A percentile compares a stretch with the other conserved stretches of the same genome.
These are phyloP conservation scores for Motacilla tschutschensis DNA, from an alignment of 2,113 vertebrate genomes.

Conservation along the genomic window DNA sequence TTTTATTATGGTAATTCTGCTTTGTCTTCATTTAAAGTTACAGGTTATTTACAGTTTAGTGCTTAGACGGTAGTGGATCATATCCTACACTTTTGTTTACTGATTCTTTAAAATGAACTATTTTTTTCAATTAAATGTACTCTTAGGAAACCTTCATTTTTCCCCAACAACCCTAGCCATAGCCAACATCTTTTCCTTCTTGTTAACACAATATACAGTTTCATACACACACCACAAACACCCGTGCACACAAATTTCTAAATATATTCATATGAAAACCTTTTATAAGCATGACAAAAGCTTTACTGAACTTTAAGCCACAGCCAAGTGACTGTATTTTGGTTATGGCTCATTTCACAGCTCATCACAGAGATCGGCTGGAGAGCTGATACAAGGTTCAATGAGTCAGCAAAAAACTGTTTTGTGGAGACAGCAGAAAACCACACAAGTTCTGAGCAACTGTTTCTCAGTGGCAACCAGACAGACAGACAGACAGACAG, in stretches of 20 bases:
- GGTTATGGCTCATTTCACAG: slow-evolving; percentile 5
- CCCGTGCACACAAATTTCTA: background rate
- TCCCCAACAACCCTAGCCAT: accelerated
- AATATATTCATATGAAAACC: background rate
- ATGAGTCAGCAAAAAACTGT: background rate
- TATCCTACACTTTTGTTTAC: background rate
- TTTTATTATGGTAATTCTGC: background rate
- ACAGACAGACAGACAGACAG: background rate
- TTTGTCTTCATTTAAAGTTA: background rate
- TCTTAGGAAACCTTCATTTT: background rate
- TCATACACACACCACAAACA: background rate
- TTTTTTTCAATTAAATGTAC: background rate
- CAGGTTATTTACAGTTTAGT: background rate
- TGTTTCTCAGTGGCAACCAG: accelerated
- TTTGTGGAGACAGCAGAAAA: background rate
- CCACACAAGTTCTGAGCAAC: background rate
- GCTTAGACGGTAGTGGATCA: background rate
- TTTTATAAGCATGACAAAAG: background rate
- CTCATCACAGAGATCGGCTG: background rate
- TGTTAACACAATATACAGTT: background rate
- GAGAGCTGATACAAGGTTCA: background rate
- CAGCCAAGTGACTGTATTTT: background rate
- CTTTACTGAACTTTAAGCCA: background rate
- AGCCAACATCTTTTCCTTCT: background rate
- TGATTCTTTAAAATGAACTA: background rate